Base-by-base conservation (phyloP, 2,113 vertebrate species). In the Nestor notabilis region DNA sequence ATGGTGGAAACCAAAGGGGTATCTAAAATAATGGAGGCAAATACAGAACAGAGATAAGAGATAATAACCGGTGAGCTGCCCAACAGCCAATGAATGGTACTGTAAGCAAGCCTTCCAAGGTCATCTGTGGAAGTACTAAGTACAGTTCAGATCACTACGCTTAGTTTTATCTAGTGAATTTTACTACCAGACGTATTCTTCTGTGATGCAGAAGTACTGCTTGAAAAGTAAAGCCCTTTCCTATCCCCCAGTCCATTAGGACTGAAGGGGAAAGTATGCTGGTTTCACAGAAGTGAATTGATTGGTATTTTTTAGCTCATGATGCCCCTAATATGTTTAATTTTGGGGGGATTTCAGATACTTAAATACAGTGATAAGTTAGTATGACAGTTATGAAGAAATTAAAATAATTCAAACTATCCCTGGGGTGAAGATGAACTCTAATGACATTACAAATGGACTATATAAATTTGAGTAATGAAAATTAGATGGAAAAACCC, bases 31-130 rank as follows among this genome's bases (percentile, higher is more conserved):
- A 8, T 5, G 24, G 52, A 39, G 41, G 23, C 8, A 83, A 49
- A 61, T 12, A 44, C 3, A 27, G 19, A 37, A n/a, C 23, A 0
- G 2, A 49, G 65, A 19, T 13, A 24, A 58, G 19, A 5, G 31
- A 20, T 20, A 55, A 20, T 13, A 33, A 52, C 1, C 19, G 55
- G n/a, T 4, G 5, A 46, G 31, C 10, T 46, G 61, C 20, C 24
- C 1, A 1, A 11, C 7, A 35, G 47, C 6, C 27, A 23, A 7
- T 3, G 33, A 23, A 29, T 4, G 8, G 27, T 2, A 13, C 23
- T 25, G 21, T 4, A 14, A 39, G 18, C 15, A 37, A 39, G 14
- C 1, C 35, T 63, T 75, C 13, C 33, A 35, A 11, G 9, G 53
- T 21, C 31, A 27, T 50, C 47, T 81, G 16, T 46, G 33, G 17